These are phyloP conservation scores for Xanthia icteritia DNA, from an alignment of 2,888 invertebrate species.

Conservation along the genomic window DNA sequence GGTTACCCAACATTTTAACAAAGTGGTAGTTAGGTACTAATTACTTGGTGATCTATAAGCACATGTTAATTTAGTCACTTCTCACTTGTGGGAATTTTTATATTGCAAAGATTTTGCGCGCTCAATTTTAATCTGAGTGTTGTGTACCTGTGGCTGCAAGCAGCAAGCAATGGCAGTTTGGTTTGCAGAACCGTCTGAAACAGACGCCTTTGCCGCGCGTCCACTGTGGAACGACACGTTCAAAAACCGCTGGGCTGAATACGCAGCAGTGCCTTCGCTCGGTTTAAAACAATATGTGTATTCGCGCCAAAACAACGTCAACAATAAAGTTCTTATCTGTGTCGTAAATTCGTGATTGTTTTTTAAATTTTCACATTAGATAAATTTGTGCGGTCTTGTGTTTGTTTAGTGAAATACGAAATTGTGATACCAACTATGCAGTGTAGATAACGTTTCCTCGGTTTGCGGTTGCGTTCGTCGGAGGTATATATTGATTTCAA, in stretches of 20 bases:
- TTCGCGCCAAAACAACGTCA: slow-evolving; percentile 49
- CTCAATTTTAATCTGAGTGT: slow-evolving; percentile 54
- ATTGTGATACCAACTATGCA: slow-evolving; percentile 78
- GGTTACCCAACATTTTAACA: slow-evolving; percentile 7
- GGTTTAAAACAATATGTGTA: slow-evolving; percentile 48
- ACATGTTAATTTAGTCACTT: slow-evolving; percentile 35
- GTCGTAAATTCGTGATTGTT: slow-evolving; percentile 42
- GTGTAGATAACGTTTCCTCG: slow-evolving; percentile 82
- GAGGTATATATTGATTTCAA: slow-evolving; percentile 73
- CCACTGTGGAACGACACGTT: slow-evolving; percentile 69
- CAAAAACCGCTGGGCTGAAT: slow-evolving; percentile 59
- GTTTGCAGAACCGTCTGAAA: slow-evolving; percentile 74
- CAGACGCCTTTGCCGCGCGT: slow-evolving; percentile 74
- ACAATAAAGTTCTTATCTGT: slow-evolving; percentile 51
- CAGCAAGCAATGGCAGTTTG: slow-evolving; percentile 73
- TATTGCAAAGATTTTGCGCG: slow-evolving; percentile 48
- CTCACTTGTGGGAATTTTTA: slow-evolving; percentile 34
- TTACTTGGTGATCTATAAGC: slow-evolving; percentile 21
- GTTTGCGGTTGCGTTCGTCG: slow-evolving; percentile 82
- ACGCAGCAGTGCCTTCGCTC: slow-evolving; percentile 42
- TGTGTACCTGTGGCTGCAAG: slow-evolving; percentile 46
- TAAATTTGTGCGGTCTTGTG: slow-evolving; percentile 74
- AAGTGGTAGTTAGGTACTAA: slow-evolving; percentile 13
- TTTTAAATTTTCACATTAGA: slow-evolving; percentile 64
- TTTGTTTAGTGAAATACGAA: slow-evolving; percentile 82